These are phyloP conservation scores for Probosciger aterrimus DNA, from an alignment of 2,113 vertebrate genomes.

Conservation along the genomic window DNA sequence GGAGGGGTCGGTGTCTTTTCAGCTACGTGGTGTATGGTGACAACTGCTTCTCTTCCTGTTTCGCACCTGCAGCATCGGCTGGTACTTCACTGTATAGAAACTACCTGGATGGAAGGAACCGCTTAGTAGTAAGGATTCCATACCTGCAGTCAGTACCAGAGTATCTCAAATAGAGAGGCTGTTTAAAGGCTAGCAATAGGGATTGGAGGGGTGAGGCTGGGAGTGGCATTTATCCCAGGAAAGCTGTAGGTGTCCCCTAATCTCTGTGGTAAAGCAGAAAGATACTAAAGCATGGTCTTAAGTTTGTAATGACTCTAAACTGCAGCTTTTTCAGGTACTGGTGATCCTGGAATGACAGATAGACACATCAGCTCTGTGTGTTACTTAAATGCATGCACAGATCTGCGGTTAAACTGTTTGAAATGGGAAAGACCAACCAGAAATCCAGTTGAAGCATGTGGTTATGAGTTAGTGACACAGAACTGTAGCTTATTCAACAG, in stretches of 20 bases:
- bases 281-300: not conserved
- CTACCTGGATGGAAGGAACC: not conserved
- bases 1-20: not conserved
- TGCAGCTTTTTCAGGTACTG: not conserved
- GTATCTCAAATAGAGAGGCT: not conserved
- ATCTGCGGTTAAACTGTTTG: not conserved
- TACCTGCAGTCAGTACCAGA: not conserved
- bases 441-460: not conserved
- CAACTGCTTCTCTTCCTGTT: not conserved
- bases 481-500: conserved; percentile 6
- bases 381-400: not conserved
- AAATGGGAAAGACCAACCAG: not conserved
- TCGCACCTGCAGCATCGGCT: not conserved
- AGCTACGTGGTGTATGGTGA: not conserved
- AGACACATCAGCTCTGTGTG: not conserved
- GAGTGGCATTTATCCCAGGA: not conserved
- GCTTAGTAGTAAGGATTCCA: not conserved
- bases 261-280: not conserved
- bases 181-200: not conserved
- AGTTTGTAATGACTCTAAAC: not conserved
- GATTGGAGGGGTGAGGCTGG: not conserved
- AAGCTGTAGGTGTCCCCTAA: not conserved
- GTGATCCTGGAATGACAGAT: not conserved
- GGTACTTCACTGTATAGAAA: not conserved
- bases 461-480: conserved; percentile 12